Conservation (phyloP, 2,797 vertebrate species). For the Margarornis squamiger region DNA sequence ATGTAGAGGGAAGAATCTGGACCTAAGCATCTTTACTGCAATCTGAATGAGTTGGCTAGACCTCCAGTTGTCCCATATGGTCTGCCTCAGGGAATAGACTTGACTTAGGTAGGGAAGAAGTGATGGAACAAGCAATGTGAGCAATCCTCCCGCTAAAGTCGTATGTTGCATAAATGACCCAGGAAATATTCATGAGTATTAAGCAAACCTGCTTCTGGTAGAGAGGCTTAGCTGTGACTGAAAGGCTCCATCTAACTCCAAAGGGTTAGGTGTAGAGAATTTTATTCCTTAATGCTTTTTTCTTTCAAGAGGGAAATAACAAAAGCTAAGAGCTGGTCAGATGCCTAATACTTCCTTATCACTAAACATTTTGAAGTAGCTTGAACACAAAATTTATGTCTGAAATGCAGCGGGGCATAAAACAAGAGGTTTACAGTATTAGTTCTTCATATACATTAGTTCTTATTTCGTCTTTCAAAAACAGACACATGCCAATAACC, state of each 20-base stretch:
- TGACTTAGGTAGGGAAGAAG: neutral
- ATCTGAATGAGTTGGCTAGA: neutral
- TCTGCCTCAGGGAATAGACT: neutral
- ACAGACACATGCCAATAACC: neutral
- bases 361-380: neutral
- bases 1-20: neutral
- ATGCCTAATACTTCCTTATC: neutral
- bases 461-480: conserved; percentile 35
- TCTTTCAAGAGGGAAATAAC: neutral
- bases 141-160: neutral
- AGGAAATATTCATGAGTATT: neutral
- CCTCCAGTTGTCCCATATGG: neutral
- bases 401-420: neutral
- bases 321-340: neutral
- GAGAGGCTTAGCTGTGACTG: neutral
- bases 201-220: neutral
- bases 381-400: neutral
- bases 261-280: neutral
- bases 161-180: neutral
- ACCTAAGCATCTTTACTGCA: neutral
- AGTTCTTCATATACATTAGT: neutral
- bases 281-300: neutral
- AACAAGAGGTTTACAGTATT: neutral
- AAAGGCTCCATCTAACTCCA: neutral
- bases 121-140: neutral